Percentiles rank a stretch among this genome's conserved stretches.
These are phyloP conservation scores for Dermolepida albohirtum DNA, from an alignment of 2,888 invertebrate genomes.

Conservation along the genomic window DNA sequence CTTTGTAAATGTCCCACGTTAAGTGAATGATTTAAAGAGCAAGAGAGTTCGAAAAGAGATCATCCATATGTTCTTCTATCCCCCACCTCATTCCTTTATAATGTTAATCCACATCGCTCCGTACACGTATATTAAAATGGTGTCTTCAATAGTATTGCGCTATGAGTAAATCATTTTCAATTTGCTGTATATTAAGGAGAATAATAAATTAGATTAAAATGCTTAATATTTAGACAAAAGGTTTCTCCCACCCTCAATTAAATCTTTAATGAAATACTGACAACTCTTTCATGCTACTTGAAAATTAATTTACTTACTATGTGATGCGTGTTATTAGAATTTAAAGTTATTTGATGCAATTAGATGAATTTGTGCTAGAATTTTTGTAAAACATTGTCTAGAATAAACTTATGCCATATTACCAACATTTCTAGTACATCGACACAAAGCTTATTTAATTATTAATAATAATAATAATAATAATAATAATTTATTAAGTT, in stretches of 20 bases:
- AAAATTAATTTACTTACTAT: not conserved
- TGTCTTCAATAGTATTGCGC: not conserved
- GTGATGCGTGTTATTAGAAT: not conserved
- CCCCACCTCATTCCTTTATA: slow-evolving; percentile 6
- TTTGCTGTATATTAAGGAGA: slow-evolving; percentile 11
- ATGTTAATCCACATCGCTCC: slow-evolving; percentile 6
- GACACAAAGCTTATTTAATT: too few species aligned
- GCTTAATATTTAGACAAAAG: slow-evolving; percentile 6
- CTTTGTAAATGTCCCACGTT: slow-evolving; percentile 40
- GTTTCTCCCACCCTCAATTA: not conserved
- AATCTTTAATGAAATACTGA: not conserved
- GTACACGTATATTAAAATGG: slow-evolving; percentile 17
- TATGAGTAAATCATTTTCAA: slow-evolving; percentile 22
- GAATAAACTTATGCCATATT: too few species aligned
- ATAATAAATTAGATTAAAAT: slow-evolving; percentile 4
- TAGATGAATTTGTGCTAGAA: not conserved
- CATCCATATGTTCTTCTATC: slow-evolving; percentile 28
- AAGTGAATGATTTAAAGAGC: slow-evolving; percentile 40
- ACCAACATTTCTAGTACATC: too few species aligned
- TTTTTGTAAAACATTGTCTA: too few species aligned
- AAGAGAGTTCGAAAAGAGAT: slow-evolving; percentile 34
- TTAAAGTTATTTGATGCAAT: not conserved
- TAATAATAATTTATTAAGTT: too few species aligned
- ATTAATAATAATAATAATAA: too few species aligned
- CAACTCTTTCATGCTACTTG: not conserved